Evolutionary conservation across 2,113 vertebrate species (phyloP).

Genomic region (Scytalopus superciliaris): DNA sequence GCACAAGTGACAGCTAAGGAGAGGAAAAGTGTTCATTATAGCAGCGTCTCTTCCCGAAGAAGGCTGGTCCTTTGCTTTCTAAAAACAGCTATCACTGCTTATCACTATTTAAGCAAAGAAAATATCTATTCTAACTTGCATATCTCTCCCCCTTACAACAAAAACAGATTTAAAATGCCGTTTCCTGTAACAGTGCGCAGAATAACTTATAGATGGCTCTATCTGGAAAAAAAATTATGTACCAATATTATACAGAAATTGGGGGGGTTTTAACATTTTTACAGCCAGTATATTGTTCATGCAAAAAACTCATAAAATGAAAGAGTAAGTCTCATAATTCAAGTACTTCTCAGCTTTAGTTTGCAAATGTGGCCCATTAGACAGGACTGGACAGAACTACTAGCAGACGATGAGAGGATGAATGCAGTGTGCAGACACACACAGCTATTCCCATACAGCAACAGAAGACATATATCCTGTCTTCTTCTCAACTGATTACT

Average conservation of each 20-base stretch:
- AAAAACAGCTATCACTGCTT: neutral
- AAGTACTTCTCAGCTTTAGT: neutral
- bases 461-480: rapidly evolving
- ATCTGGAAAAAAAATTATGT: neutral
- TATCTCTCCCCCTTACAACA: neutral
- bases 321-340: neutral
- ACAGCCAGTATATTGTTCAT: neutral
- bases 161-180: neutral
- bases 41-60: neutral
- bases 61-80: neutral
- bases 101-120: neutral
- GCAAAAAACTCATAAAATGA: neutral
- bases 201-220: neutral
- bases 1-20: neutral
- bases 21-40: neutral
- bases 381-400: neutral
- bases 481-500: neutral
- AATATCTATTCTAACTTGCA: neutral
- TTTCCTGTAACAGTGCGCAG: neutral
- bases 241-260: neutral
- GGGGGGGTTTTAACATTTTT: neutral
- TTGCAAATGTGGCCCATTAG: neutral
- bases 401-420: neutral
- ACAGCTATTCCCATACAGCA: neutral
- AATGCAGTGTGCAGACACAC: neutral